phyloP scores from a whole-genome alignment of 2,888 invertebrate genomes.

The Plebejus argus region DNA sequence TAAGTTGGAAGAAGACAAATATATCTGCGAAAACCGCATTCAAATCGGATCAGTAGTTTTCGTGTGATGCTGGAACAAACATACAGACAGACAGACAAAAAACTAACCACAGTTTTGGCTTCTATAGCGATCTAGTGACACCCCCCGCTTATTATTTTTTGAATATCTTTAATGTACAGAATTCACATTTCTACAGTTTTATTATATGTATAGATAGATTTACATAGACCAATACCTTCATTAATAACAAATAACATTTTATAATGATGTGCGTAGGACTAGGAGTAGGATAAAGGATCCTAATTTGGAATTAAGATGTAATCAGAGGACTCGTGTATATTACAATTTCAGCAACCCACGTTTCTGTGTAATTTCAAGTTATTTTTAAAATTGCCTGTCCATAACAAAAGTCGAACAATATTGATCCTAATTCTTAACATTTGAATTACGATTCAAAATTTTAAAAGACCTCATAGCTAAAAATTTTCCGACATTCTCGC shows the following conservation, averaged over 20 bases:
- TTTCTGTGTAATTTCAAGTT: neutral
- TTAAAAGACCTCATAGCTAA: neutral
- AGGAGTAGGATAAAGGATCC: neutral
- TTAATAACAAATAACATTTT: neutral
- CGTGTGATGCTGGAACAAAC: too few species aligned
- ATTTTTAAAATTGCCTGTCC: neutral
- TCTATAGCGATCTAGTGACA: too few species aligned
- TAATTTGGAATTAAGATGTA: neutral
- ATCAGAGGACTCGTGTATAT: neutral
- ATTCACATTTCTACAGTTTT: too few species aligned
- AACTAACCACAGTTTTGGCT: too few species aligned
- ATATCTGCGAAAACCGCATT: too few species aligned
- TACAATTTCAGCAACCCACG: neutral
- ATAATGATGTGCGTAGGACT: neutral
- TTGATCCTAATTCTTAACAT: neutral
- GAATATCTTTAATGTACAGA: too few species aligned
- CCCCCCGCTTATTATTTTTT: too few species aligned
- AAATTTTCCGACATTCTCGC: too few species aligned
- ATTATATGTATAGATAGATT: too few species aligned
- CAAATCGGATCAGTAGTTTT: too few species aligned
- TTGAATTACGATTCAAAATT: neutral
- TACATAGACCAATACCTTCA: neutral
- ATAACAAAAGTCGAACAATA: neutral
- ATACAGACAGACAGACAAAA: too few species aligned
- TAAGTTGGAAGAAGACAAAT: too few species aligned